Conservation (phyloP, 2,888 invertebrate species). For the Zelleria hepariella region DNA sequence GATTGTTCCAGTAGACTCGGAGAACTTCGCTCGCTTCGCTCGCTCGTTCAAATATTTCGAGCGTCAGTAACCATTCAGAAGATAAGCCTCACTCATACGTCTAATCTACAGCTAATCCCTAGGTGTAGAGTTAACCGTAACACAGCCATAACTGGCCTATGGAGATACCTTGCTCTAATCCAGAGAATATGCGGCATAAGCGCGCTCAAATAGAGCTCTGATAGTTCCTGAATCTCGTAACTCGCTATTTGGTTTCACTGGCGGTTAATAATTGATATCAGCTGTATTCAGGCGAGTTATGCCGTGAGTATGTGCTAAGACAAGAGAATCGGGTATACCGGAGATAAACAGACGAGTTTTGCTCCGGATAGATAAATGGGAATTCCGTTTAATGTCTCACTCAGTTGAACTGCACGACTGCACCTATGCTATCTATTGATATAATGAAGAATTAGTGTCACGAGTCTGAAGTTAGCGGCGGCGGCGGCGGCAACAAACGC, state of each 20-base stretch:
- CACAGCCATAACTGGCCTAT: not conserved
- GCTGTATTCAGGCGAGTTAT: constrained; percentile 15
- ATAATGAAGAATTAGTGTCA: too few species aligned
- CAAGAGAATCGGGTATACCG: not conserved
- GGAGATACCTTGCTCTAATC: not conserved
- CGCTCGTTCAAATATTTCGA: too few species aligned
- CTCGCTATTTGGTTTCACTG: constrained; percentile 22
- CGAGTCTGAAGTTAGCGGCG: too few species aligned
- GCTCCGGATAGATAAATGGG: not conserved
- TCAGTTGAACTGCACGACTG: not conserved
- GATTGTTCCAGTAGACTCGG: too few species aligned
- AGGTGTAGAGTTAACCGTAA: not conserved
- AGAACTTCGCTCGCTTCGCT: too few species aligned
- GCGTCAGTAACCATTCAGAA: not conserved
- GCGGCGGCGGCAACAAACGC: too few species aligned
- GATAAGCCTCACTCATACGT: not conserved
- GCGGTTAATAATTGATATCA: constrained; percentile 26
- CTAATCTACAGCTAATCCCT: not conserved
- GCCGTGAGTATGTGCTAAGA: constrained; percentile 6
- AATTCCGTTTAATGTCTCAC: not conserved
- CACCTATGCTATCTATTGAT: not conserved
- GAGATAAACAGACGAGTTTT: not conserved
- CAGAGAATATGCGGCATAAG: constrained; percentile 2
- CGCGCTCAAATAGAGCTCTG: not conserved
- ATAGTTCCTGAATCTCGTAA: constrained; percentile 15